Evolutionary conservation across 30 jellyfish, hydroid and myxozoan species (phyloP), one percentile per base, ranked within the genome.

Genomic region (Aurelia aurita): DNA sequence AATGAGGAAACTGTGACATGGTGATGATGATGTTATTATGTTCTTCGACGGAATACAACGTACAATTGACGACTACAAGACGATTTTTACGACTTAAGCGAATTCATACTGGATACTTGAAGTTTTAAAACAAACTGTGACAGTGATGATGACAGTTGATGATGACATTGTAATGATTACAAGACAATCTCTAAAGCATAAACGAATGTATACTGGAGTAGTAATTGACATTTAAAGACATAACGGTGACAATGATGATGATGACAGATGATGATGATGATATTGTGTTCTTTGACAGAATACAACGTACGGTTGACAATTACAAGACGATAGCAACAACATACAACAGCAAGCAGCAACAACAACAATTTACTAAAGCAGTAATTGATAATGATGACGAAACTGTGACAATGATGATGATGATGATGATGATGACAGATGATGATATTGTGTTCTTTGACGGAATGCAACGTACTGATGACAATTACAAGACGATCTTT

Each of bases 321-420:
- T 31, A 31, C 43, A 31, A 31, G 5, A 31, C 43, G 47, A 45
- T n/a, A 47, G 39, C 72, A 46, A 72, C 72, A 47, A 15, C 54
- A 54, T 5, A 4, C 1, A 53, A 3, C 74, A 20, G 55, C 68
- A 53, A 74, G 0, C 80, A 47, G 15, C 74, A 77, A 25, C 88
- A 78, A 63, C 80, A 78, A 34, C 64, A 64, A 59, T 23, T 79
- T 60, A 44, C 82, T 39, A n/a, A 35, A 63, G 49, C 80, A 78
- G 19, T 20, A 58, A 59, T 26, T 12, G 19, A 20, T 10, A 20
- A 3, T 76, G 13, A 73, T 0, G 69, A n/a, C 47, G 64, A 68
- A 34, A 34, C 46, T 34, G 1, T 5, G 80, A 71, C 20, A 18
- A 71, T 71, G 70, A 71, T 71, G 83, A 71, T 66, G 79, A 66